These are phyloP conservation scores for Tethya wilhelma DNA, from an alignment of 37 sponge, comb jelly and placozoan genomes.

Conservation along the genomic window DNA sequence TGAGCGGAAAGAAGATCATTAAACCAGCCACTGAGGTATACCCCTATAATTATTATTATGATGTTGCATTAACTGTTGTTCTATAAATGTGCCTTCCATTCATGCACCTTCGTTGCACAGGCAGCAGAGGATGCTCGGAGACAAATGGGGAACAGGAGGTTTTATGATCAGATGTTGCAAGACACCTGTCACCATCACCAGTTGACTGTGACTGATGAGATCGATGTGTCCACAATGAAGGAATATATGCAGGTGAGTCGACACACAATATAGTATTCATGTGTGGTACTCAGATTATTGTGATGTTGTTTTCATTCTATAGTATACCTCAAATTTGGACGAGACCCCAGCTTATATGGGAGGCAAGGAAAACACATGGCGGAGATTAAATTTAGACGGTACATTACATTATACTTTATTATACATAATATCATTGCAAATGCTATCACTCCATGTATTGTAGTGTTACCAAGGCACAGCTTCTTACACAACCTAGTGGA, in stretches of 20 bases:
- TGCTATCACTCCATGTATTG: not conserved
- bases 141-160: conserved; percentile 88
- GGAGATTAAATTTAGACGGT: conserved; percentile 80
- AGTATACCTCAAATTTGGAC: conserved; percentile 77
- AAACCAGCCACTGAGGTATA: conserved; percentile 75
- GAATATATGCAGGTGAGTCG: conserved; percentile 88
- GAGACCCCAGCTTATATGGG: conserved; percentile 92
- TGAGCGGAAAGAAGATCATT: conserved; percentile 91
- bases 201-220: conserved; percentile 71
- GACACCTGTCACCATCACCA: conserved; percentile 83
- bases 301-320: too few species aligned
- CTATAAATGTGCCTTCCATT: not conserved
- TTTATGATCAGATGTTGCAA: conserved; percentile 82
- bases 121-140: conserved; percentile 91
- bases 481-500: conserved; percentile 44
- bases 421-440: not conserved
- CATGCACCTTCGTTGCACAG: conserved; percentile 2
- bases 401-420: not conserved
- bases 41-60: not conserved
- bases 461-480: conserved; percentile 63
- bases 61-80: not conserved
- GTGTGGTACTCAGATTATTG: too few species aligned
- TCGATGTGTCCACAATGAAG: conserved; percentile 88
- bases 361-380: conserved; percentile 94
- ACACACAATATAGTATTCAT: not conserved